Conservation (phyloP, 2,113 vertebrate genomes). For the Notarius quadriscutis region DNA sequence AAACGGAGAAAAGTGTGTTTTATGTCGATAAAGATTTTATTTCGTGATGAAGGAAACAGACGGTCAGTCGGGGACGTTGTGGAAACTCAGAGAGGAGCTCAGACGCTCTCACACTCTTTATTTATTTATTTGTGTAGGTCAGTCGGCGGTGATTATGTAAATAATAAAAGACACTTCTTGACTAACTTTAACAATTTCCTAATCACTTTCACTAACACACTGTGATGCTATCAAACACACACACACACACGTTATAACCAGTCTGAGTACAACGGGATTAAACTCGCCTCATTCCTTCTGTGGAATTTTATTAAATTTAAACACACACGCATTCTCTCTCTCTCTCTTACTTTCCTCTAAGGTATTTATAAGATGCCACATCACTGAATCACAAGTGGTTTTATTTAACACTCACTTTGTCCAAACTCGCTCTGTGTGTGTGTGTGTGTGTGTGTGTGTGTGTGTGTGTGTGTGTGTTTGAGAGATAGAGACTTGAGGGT, state of each 20-base stretch:
- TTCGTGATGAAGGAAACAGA: too few species aligned
- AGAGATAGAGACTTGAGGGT: too few species aligned
- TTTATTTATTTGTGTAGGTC: too few species aligned
- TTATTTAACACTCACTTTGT: conserved; percentile 6
- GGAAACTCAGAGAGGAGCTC: too few species aligned
- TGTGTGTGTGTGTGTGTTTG: background rate
- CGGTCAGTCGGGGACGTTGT: too few species aligned
- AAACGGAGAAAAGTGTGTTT: too few species aligned
- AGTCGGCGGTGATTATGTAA: background rate
- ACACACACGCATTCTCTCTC: too few species aligned
- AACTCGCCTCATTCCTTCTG: conserved; percentile 15
- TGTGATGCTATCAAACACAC: background rate
- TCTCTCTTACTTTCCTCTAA: background rate
- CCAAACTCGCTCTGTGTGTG: background rate
- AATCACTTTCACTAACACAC: background rate
- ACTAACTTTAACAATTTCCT: background rate
- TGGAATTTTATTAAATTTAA: conserved; percentile 13
- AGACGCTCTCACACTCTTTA: too few species aligned
- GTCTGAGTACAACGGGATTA: conserved; percentile 8
- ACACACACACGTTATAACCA: background rate
- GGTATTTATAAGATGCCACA: conserved; percentile 3
- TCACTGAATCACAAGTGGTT: conserved; percentile 10
- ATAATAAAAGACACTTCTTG: background rate
- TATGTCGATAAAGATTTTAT: too few species aligned
- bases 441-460: conserved; percentile 12